These are phyloP conservation scores for Calliphora vomitoria DNA, from an alignment of 2,888 invertebrate species.

Conservation along the genomic window DNA sequence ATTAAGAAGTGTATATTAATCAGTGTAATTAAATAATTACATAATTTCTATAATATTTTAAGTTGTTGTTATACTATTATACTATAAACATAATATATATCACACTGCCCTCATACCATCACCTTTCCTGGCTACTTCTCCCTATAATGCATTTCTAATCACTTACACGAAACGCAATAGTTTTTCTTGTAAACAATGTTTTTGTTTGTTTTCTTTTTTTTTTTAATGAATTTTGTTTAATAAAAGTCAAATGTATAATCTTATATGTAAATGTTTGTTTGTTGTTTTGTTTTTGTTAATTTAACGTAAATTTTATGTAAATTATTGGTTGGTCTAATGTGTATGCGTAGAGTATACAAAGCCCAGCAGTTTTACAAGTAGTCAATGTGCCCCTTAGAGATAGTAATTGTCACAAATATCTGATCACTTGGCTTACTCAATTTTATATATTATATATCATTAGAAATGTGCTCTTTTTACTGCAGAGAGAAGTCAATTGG, in stretches of 20 bases:
- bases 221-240: not conserved
- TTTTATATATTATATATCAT: too few species aligned
- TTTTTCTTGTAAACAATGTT: not conserved
- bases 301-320: not conserved
- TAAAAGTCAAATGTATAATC: slow-evolving; percentile 10
- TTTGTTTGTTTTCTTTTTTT: not conserved
- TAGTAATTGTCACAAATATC: too few species aligned
- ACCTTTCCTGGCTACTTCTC: not conserved
- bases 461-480: too few species aligned
- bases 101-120: not conserved
- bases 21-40: not conserved
- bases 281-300: not conserved
- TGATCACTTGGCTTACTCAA: too few species aligned
- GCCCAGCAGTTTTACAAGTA: not conserved
- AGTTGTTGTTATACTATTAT: not conserved
- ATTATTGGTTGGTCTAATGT: not conserved
- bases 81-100: not conserved
- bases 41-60: not conserved
- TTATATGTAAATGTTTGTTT: not conserved
- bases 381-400: too few species aligned
- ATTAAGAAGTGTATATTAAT: not conserved
- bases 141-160: not conserved
- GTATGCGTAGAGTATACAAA: not conserved
- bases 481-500: too few species aligned
- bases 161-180: slow-evolving; percentile 1